Conservation (phyloP, 92 coral and sea anemone species). For the Metridium senile region DNA sequence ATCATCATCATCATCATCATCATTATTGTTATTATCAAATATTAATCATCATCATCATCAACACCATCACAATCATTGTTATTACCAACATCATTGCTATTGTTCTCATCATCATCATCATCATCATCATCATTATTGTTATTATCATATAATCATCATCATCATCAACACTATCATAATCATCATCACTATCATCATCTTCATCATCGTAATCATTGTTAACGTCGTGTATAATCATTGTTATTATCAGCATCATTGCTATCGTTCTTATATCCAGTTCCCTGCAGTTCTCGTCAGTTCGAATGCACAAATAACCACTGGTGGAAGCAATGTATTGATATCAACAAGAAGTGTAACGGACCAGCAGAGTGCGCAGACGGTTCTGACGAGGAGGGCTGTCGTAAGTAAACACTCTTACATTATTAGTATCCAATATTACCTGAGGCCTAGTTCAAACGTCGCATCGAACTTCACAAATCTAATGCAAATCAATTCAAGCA, state of each 20-base stretch:
- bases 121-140: too few relatives aligned
- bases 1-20: not conserved
- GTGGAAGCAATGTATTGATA: conserved; percentile 87
- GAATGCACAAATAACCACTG: conserved; percentile 71
- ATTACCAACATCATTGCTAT: not conserved
- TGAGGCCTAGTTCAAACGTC: too few relatives aligned
- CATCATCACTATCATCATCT: not conserved
- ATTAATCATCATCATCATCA: not conserved
- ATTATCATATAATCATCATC: too few relatives aligned
- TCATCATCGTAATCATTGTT: too few relatives aligned
- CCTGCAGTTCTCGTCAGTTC: conserved; percentile 56
- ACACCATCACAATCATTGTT: too few relatives aligned
- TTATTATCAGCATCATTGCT: not conserved
- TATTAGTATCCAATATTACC: not conserved
- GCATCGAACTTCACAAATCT: too few relatives aligned
- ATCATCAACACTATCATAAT: not conserved
- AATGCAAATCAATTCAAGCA: too few relatives aligned
- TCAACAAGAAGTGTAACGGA: conserved; percentile 62
- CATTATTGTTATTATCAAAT: not conserved
- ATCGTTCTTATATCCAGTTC: conserved; percentile 24
- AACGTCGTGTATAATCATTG: too few relatives aligned
- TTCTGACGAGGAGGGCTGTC: conserved; percentile 74
- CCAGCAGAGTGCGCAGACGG: conserved; percentile 71
- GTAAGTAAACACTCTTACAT: conserved; percentile 49
- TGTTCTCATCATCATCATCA: not conserved